Percentiles rank a stretch among this genome's conserved stretches.
Conservation (phyloP, 2,113 vertebrate species). For the Petrocephalus zakoni region DNA sequence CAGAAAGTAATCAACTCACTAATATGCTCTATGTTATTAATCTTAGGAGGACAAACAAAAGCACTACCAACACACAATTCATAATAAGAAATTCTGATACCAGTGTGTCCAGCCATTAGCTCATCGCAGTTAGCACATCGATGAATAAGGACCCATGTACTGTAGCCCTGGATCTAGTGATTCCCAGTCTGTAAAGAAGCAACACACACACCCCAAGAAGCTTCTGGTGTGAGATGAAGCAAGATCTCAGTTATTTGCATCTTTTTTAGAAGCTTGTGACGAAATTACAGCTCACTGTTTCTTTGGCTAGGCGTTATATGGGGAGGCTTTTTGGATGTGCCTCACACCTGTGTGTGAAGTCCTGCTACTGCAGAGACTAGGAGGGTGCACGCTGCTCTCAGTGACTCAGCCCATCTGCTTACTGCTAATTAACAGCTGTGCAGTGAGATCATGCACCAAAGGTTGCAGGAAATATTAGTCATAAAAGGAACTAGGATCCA, state of each 20-base stretch:
- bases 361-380: background rate
- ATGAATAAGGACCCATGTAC: background rate
- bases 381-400: background rate
- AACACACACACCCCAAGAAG: background rate
- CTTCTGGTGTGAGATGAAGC: background rate
- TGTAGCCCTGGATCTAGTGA: background rate
- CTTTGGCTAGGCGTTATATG: background rate
- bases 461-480: background rate
- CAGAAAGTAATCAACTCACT: background rate
- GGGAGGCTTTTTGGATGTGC: background rate
- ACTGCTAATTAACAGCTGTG: slow-evolving; percentile 9
- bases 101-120: background rate
- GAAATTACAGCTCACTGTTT: slow-evolving; percentile 1
- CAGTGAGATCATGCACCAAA: slow-evolving; percentile 13
- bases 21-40: background rate
- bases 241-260: slow-evolving; percentile 8
- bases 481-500: background rate
- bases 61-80: background rate
- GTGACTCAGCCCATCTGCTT: slow-evolving; percentile 19
- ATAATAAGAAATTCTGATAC: background rate
- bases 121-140: background rate
- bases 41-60: background rate
- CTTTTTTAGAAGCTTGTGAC: slow-evolving; percentile 16
- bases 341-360: slow-evolving; percentile 10
- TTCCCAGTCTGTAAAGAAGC: background rate